Conservation (phyloP, 2,888 invertebrate genomes). For the Lymantria dispar region DNA sequence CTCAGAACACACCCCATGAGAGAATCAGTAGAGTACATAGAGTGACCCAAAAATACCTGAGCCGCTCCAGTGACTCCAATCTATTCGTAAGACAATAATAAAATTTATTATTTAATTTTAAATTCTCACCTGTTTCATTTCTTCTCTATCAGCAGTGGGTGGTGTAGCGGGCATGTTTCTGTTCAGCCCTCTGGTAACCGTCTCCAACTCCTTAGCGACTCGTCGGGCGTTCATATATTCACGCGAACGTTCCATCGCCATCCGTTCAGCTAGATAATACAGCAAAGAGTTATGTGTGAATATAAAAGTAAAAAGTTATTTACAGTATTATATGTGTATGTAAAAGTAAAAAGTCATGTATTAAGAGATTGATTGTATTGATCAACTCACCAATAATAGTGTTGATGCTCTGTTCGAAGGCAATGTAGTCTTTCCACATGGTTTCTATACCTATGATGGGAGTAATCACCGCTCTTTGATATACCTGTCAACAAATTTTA, state of each 20-base stretch:
- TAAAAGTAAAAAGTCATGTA: no score
- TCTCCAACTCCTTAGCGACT: slow-evolving; percentile 98
- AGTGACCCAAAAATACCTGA: no score
- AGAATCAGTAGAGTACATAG: no score
- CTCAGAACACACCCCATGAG: no score
- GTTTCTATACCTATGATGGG: slow-evolving; percentile 99
- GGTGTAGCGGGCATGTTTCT: slow-evolving; percentile 98
- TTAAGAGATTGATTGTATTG: no score
- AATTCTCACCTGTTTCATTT: slow-evolving; percentile 93
- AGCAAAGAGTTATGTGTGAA: no score
- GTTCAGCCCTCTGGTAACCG: slow-evolving; percentile 96
- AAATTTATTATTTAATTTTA: no score
- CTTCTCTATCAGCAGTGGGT: slow-evolving; percentile 94
- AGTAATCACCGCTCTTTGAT: slow-evolving; percentile 97
- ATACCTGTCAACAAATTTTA: slow-evolving; percentile 82
- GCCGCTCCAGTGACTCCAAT: no score
- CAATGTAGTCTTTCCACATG: slow-evolving; percentile 98
- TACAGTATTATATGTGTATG: no score
- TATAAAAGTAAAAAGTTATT: no score
- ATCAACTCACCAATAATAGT: slow-evolving; percentile 77
- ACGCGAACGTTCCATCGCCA: slow-evolving; percentile 97
- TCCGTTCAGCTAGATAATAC: slow-evolving; percentile 91
- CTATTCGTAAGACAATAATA: no score
- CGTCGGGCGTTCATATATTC: slow-evolving; percentile 99
- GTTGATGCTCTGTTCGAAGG: slow-evolving; percentile 95